These are phyloP conservation scores for Therioaphis trifolii DNA, from an alignment of 2,888 invertebrate species.

Conservation along the genomic window DNA sequence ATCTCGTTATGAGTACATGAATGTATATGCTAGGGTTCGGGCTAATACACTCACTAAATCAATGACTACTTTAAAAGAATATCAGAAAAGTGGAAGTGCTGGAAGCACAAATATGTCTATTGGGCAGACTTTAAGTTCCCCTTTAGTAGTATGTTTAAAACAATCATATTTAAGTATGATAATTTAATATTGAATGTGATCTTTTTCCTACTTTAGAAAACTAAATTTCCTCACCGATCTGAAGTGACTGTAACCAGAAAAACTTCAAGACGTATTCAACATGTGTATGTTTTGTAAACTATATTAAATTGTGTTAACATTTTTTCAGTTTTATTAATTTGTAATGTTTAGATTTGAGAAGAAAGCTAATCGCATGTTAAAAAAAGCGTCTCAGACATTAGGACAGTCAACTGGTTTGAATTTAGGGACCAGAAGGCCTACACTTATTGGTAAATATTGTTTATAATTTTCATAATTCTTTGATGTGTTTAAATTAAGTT, in stretches of 20 bases:
- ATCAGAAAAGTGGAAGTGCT: slow-evolving; percentile 79
- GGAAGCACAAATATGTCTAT: slow-evolving; percentile 65
- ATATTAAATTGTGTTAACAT: no score
- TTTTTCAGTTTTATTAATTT: no score
- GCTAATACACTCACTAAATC: slow-evolving; percentile 82
- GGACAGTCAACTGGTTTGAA: slow-evolving; percentile 85
- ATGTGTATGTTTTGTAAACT: slow-evolving; percentile 74
- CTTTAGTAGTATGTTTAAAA: slow-evolving; percentile 65
- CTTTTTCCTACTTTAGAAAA: slow-evolving; percentile 71
- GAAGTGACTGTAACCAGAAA: slow-evolving; percentile 79
- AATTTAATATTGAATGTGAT: background rate
- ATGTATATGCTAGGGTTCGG: slow-evolving; percentile 80
- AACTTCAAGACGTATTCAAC: slow-evolving; percentile 84
- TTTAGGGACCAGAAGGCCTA: slow-evolving; percentile 73
- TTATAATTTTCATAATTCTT: slow-evolving; percentile 28
- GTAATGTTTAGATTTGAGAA: slow-evolving; percentile 77
- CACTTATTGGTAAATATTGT: slow-evolving; percentile 68
- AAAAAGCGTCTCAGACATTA: slow-evolving; percentile 84
- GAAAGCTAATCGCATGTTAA: slow-evolving; percentile 84
- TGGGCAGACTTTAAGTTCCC: slow-evolving; percentile 64
- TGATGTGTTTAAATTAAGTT: slow-evolving; percentile 57
- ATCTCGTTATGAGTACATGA: slow-evolving; percentile 78
- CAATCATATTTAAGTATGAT: background rate
- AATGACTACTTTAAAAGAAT: slow-evolving; percentile 81
- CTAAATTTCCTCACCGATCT: slow-evolving; percentile 78